Base-by-base conservation (phyloP, 2,888 invertebrate genomes). In the Tuberolachnus salignus region DNA sequence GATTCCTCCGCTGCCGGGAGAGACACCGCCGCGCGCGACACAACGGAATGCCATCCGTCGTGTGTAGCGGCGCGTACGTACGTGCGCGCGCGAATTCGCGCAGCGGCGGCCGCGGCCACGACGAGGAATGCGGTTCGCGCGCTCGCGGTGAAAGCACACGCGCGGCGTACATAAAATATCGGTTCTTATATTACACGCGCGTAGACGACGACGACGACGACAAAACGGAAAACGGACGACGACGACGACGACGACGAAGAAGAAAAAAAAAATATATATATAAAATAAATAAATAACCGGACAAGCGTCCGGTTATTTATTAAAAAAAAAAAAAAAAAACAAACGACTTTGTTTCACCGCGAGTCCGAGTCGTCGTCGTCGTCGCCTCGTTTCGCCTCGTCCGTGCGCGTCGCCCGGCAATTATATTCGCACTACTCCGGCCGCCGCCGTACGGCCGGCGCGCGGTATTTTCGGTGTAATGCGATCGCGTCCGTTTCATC, bases 91-190 rank as follows among this genome's bases (percentile, higher is more conserved):
- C 63, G 42, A 64, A 64, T 64, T 53, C 63, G 42, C 63, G 44
- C 21, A 26, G 34, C 53, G n/a, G n/a, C n/a, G n/a, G n/a, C 34
- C 19, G 34, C n/a, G 46, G 46, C 14, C 67, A 16, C 23, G 16
- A 21, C n/a, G 16, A 69, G 67, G 78, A 78, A 78, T 78, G 78
- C 67, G 67, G 78, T 78, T 53, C 42, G 23, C 61, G 23, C 61
- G 75, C n/a, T 34, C 57, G 67, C 57, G 67, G 78, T 78, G 78
- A 78, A 78, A 78, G 78, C 78, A 78, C 66, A 55, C 57, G 34
- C 34, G 14, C 59, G 14, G 34, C 19, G 26, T n/a, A n/a, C n/a
- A n/a, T n/a, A n/a, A 13, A 10, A 49, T 42, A 16, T 61, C 19
- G 42, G 51, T 51, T 59, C 19, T 19, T 71, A 21, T 63, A 19